A percentile compares a stretch with the other conserved stretches of the same genome.
Evolutionary conservation across 2,113 vertebrate genomes (phyloP).

Genomic region (Cyrtonyx montezumae): DNA sequence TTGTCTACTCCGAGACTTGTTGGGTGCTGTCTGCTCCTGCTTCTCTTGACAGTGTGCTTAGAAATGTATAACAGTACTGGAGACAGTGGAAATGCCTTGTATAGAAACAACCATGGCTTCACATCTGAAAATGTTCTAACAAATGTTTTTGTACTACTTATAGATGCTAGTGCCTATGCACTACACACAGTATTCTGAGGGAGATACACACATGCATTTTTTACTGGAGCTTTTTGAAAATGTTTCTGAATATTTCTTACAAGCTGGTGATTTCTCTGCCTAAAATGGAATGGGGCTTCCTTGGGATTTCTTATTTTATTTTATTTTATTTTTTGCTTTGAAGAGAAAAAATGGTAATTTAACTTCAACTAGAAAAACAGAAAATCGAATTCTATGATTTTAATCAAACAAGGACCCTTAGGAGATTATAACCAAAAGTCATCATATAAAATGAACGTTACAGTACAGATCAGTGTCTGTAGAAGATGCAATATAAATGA

Average conservation of each 20-base stretch:
- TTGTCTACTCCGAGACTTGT: rapidly evolving
- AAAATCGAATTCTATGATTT: neutral
- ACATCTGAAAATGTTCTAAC: neutral
- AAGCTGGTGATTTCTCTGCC: neutral
- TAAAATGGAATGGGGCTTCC: neutral
- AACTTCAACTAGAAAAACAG: neutral
- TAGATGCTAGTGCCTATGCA: rapidly evolving
- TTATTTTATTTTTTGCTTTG: neutral
- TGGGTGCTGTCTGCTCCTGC: neutral
- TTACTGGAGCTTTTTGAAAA: neutral
- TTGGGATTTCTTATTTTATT: neutral
- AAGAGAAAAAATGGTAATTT: neutral
- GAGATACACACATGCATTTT: neutral
- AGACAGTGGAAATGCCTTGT: neutral
- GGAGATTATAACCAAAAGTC: neutral
- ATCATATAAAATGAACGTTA: neutral
- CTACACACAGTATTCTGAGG: rapidly evolving
- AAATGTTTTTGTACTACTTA: neutral
- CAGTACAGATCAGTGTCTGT: neutral
- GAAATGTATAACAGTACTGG: rapidly evolving
- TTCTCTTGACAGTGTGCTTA: rapidly evolving
- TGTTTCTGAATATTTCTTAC: neutral
- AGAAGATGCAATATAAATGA: neutral
- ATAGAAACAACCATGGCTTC: neutral
- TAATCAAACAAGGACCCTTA: neutral